Conservation (phyloP, 2,113 vertebrate species). For the Corythoichthys intestinalis region DNA sequence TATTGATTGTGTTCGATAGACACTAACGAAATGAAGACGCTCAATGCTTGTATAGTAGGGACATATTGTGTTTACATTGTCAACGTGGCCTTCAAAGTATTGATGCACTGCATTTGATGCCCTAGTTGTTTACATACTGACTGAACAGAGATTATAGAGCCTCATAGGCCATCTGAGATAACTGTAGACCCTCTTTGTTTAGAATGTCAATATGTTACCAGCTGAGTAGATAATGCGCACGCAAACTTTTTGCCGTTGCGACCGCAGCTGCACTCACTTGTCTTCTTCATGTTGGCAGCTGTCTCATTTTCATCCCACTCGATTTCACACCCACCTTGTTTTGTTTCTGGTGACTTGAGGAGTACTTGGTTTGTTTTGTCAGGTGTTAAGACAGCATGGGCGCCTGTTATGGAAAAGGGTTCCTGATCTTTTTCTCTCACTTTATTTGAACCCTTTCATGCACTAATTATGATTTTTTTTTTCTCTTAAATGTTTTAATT, state of each 20-base stretch:
- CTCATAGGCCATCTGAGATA: background rate
- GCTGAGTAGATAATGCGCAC: background rate
- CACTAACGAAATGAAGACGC: no score
- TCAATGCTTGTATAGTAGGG: no score
- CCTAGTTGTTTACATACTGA: background rate
- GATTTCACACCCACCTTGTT: slow-evolving; percentile 1
- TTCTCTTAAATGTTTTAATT: no score
- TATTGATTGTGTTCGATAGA: no score
- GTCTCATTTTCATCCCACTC: slow-evolving; percentile 1
- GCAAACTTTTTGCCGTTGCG: slow-evolving; percentile 1
- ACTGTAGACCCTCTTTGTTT: background rate
- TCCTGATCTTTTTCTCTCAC: background rate
- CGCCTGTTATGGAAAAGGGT: background rate
- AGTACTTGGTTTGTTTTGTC: slow-evolving; percentile 2
- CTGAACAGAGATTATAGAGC: background rate
- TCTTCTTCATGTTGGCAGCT: slow-evolving; percentile 1
- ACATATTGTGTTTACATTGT: background rate
- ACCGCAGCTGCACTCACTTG: slow-evolving; percentile 7
- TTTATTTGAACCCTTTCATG: background rate
- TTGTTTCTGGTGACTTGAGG: slow-evolving; percentile 1
- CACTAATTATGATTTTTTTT: background rate
- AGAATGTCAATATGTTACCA: background rate
- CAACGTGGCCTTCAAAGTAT: background rate
- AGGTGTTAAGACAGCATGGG: slow-evolving; percentile 1
- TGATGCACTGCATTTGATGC: no score